phyloP scores from a whole-genome alignment of 92 coral and sea anemone genomes.

The Porites evermanni region DNA sequence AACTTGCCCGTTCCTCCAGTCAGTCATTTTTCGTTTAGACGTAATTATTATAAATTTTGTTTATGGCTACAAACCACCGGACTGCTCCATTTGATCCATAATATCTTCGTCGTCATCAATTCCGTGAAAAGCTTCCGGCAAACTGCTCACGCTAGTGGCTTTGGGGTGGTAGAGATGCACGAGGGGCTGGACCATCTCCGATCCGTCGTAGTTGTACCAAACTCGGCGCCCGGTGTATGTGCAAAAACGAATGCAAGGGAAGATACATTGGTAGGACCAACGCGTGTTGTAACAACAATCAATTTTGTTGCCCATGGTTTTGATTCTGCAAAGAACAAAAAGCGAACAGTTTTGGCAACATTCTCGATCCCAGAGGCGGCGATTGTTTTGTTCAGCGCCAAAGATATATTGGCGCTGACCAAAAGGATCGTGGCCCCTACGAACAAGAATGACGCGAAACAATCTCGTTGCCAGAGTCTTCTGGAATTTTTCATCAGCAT shows the following conservation, averaged over 20 bases:
- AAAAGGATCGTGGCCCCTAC: no score
- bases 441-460: no score
- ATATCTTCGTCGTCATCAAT: slow-evolving; percentile 35
- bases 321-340: neutral
- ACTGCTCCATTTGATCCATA: neutral
- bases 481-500: no score
- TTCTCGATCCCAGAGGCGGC: no score
- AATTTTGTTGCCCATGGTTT: slow-evolving; percentile 35
- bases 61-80: neutral
- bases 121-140: slow-evolving; percentile 16
- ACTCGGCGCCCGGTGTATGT: slow-evolving; percentile 52
- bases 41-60: neutral
- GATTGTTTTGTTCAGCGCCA: no score
- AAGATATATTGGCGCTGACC: no score
- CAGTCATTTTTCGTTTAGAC: no score
- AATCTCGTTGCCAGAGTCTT: no score
- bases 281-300: slow-evolving; percentile 48
- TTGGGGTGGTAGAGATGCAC: slow-evolving; percentile 30
- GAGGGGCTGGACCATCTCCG: slow-evolving; percentile 44
- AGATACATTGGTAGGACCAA: slow-evolving; percentile 47
- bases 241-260: slow-evolving; percentile 48
- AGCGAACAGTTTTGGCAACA: no score
- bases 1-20: no score
- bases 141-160: neutral
- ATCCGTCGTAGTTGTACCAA: slow-evolving; percentile 47